These are phyloP conservation scores for Ptilodon capucinus DNA, from an alignment of 2,888 invertebrate species.

Conservation along the genomic window DNA sequence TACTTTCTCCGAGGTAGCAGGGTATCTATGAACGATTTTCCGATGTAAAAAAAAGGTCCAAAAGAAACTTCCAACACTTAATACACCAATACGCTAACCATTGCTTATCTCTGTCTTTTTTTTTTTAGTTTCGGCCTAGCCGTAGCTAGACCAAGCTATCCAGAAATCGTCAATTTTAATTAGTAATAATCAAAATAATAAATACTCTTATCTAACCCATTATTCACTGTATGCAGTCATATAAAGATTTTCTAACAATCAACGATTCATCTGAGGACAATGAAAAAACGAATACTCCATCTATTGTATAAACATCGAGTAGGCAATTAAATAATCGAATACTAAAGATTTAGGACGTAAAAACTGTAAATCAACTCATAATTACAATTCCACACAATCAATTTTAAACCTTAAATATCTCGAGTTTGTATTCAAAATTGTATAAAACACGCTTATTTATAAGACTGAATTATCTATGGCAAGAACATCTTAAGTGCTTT, in stretches of 20 bases:
- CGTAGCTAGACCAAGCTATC: too few species aligned
- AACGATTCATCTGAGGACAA: constrained; percentile 5
- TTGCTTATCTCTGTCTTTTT: too few species aligned
- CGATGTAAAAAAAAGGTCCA: too few species aligned
- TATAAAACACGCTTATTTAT: neutral
- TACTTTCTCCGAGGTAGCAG: too few species aligned
- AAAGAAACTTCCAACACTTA: too few species aligned
- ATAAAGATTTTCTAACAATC: constrained; percentile 15
- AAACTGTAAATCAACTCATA: constrained; percentile 18
- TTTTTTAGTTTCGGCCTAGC: too few species aligned
- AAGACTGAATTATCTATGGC: constrained; percentile 7
- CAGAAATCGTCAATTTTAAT: too few species aligned
- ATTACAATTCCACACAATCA: neutral
- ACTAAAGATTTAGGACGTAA: constrained; percentile 28
- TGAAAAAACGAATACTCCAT: constrained; percentile 23
- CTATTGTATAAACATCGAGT: constrained; percentile 17
- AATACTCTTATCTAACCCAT: neutral
- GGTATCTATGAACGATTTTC: too few species aligned
- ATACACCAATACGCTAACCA: too few species aligned
- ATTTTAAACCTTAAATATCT: constrained; percentile 15
- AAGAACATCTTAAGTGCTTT: constrained; percentile 10
- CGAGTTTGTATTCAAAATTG: neutral
- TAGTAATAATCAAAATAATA: neutral
- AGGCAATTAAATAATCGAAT: constrained; percentile 28
- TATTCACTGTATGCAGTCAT: constrained; percentile 8